Conservation (phyloP, 2,797 vertebrate species). For the Petrocephalus sullivani region DNA sequence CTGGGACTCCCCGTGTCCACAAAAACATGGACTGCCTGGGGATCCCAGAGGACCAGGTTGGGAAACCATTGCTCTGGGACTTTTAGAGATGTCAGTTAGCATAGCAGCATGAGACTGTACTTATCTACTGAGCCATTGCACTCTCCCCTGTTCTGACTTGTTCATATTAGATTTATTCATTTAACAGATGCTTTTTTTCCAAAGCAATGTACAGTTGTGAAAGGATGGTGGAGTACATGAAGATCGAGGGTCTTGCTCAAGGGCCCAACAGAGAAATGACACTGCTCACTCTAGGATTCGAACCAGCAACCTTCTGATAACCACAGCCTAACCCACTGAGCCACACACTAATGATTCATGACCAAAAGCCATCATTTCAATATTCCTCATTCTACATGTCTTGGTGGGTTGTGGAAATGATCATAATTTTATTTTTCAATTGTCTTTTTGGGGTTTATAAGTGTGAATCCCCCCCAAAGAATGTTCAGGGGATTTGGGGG, state of each 20-base stretch:
- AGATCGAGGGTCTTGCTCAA: no score
- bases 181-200: no score
- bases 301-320: not conserved
- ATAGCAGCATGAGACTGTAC: not conserved
- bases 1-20: not conserved
- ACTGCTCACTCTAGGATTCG: no score
- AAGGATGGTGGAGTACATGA: no score
- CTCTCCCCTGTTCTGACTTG: not conserved
- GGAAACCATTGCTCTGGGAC: not conserved
- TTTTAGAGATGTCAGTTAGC: not conserved
- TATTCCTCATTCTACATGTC: not conserved
- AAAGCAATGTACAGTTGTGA: no score
- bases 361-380: not conserved
- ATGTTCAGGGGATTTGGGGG: not conserved
- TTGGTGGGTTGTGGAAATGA: not conserved
- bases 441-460: not conserved
- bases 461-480: not conserved
- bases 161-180: not conserved
- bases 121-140: not conserved
- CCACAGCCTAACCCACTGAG: not conserved
- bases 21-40: not conserved
- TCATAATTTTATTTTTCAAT: no score
- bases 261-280: no score
- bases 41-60: not conserved
- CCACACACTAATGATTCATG: not conserved